Evolutionary conservation across 2,888 invertebrate species (phyloP), one percentile per base, ranked within the genome.

Genomic region (Drosophila anomelani): DNA sequence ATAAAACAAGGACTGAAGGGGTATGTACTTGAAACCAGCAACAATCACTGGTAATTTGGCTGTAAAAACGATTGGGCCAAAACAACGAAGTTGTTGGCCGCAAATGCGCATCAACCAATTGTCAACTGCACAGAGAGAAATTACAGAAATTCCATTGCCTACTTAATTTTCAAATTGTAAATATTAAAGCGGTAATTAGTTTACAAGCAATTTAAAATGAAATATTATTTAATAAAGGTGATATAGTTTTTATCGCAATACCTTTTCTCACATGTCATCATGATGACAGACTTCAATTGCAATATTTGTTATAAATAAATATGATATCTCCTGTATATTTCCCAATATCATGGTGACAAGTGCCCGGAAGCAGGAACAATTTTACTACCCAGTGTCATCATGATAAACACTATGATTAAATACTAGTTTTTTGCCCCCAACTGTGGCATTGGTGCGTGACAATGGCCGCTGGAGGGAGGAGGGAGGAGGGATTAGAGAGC

Each of bases 31-130:
- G 32, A 58, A 60, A 26, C 41, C 43, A 36, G 43, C 36, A 17
- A 34, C 63, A 66, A 66, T 49, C 47, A 56, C 20, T 13, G 47
- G 55, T 49, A 49, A 56, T 49, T 41, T 36, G 29, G 57, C 41
- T 41, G 34, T 67, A 67, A 57, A 56, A 43, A 17, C 63, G 41
- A 57, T 67, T 56, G 29, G 29, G 6, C 20, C 20, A 29, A 36
- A 32, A 43, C 61, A 61, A 36, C 34, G 2, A 43, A 51, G 62
- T 62, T 36, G 62, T 62, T 44, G 43, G 34, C 10, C n/a, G 34
- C 57, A 44, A 61, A 57, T 61, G 64, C 64, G 64, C 64, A 62
- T 62, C 64, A 29, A 36, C 39, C n/a, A 64, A 62, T 51, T 36
- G 29, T 43, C 49, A 64, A 13, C 20, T 20, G 49, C 66, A 64